Evolutionary conservation across 2,888 invertebrate species (phyloP), one percentile per base, ranked within the genome.

Genomic region (Plagodis dolabraria): DNA sequence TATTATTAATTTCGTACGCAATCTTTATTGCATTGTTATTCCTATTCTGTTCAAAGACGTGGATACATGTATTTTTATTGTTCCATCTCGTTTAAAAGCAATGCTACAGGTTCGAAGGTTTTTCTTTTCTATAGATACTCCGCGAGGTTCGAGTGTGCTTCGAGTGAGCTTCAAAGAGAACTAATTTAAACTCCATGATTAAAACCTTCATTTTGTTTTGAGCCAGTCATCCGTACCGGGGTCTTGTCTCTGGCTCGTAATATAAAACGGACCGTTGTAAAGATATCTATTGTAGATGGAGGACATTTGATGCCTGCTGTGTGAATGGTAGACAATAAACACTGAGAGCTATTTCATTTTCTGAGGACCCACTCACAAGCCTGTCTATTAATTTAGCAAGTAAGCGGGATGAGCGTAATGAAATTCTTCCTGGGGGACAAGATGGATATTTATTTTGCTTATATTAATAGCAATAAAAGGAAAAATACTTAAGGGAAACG

Each of bases 171-270:
- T 79, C 82, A 84, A 82, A 84, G 79, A 68, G 77, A 81, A 80
- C 76, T 77, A 80, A 82, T 85, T 86, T 79, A 79, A 83, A 77
- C 74, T 80, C 74, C 72, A 69, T 79, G 79, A 85, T 85, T 84
- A 83, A 85, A 86, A 76, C 75, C 76, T 75, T 77, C 77, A 74
- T 79, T 83, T 79, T 81, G 74, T 83, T 77, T 75, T 70, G 71
- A 71, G 71, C 69, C 68, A 70, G 77, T 77, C 76, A 75, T 60
- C 67, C 58, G 71, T 72, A 77, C 77, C 71, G 74, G 70, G 69
- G 71, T 75, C 52, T 54, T 40, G 71, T 70, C 65, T 72, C 60
- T 57, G 71, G 76, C 76, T 77, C 72, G 72, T 76, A 80, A 79
- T 79, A 75, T 74, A 76, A 79, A 80, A 74, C 69, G 64, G 71